phyloP scores from a whole-genome alignment of 2,113 vertebrate genomes.

The Drymodes brunneopygia region DNA sequence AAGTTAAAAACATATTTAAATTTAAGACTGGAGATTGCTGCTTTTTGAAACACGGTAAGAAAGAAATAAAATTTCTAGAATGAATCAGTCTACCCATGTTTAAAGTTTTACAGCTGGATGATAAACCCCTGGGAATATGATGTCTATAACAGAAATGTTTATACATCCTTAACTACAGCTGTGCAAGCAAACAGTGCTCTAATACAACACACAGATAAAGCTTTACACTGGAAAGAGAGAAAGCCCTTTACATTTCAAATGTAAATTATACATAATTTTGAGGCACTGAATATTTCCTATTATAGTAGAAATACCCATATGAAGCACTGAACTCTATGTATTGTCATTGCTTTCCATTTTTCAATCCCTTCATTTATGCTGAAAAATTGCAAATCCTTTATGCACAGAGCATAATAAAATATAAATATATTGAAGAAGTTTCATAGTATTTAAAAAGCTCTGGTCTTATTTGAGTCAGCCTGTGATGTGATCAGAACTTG shows the following conservation, averaged over 20 bases:
- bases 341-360: background rate
- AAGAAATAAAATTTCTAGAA: background rate
- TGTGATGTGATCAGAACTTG: slow-evolving; percentile 7
- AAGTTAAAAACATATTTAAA: background rate
- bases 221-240: background rate
- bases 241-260: background rate
- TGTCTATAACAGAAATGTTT: slow-evolving; percentile 8
- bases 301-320: background rate
- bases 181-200: background rate
- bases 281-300: background rate
- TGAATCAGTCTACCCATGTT: background rate
- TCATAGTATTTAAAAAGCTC: background rate
- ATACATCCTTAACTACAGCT: background rate
- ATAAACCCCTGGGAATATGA: background rate
- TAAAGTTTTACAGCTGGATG: background rate
- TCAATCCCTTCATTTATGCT: background rate
- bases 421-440: slow-evolving; percentile 28
- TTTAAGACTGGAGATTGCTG: background rate
- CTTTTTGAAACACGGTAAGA: background rate
- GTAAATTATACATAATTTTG: background rate
- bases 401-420: background rate
- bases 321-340: background rate
- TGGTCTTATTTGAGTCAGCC: background rate
- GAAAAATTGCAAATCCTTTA: slow-evolving; percentile 37
- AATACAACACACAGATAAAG: background rate